A percentile compares a stretch with the other conserved stretches of the same genome.
Conservation (phyloP, 2,113 vertebrate genomes). For the Phasianus colchicus region DNA sequence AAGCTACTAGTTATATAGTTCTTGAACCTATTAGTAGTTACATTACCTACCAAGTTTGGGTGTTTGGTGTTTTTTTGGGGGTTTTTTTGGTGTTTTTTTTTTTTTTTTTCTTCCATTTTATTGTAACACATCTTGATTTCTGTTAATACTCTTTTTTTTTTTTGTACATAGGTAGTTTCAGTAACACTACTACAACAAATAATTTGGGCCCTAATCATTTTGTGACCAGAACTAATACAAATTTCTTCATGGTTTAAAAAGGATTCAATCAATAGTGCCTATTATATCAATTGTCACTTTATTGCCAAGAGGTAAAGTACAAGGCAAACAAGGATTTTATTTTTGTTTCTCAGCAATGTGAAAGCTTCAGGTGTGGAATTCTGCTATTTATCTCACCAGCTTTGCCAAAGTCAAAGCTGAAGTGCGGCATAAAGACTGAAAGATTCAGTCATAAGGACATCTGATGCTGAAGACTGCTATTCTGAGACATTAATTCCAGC, state of each 20-base stretch:
- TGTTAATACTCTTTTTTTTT: neutral
- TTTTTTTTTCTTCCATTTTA: neutral
- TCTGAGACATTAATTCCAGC: neutral
- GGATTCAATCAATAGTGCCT: neutral
- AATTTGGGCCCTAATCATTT: neutral
- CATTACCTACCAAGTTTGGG: neutral
- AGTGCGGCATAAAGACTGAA: neutral
- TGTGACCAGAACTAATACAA: neutral
- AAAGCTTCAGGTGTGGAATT: neutral
- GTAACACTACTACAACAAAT: neutral
- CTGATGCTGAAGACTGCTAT: neutral
- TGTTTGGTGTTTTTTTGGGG: too few species aligned
- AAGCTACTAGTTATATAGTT: neutral
- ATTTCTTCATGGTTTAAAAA: neutral
- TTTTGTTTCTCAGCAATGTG: neutral
- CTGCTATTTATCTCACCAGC: neutral
- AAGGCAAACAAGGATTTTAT: neutral
- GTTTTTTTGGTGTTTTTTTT: too few species aligned
- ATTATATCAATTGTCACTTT: neutral
- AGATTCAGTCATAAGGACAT: neutral
- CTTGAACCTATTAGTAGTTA: neutral
- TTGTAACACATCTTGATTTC: neutral
- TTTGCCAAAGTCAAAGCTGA: neutral
- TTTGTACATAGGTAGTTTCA: neutral
- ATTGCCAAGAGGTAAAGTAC: neutral